These are phyloP conservation scores for Clistopyga incitator DNA, from an alignment of 2,888 invertebrate genomes.

Conservation along the genomic window DNA sequence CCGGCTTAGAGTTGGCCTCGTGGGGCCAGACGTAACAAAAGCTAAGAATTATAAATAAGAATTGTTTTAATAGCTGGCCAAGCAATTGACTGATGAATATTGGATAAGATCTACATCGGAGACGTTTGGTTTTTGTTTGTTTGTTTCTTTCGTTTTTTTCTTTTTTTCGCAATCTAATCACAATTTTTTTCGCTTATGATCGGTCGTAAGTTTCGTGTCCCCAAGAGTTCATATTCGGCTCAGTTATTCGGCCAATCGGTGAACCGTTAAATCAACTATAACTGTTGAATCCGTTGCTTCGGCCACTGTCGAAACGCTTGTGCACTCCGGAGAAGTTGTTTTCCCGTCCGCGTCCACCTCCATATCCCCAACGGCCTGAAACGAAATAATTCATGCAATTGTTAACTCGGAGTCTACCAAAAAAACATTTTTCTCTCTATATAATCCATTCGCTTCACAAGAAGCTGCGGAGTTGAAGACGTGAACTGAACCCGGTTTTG, in stretches of 20 bases:
- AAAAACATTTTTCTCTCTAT: too few species aligned
- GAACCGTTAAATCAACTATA: constrained; percentile 74
- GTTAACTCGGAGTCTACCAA: background rate
- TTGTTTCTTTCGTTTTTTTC: constrained; percentile 13
- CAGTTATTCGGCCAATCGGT: constrained; percentile 64
- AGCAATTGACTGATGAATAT: constrained; percentile 62
- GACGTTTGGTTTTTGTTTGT: constrained; percentile 15
- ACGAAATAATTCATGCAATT: constrained; percentile 49
- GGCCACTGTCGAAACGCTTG: constrained; percentile 78
- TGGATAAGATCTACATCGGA: constrained; percentile 49
- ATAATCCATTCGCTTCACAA: too few species aligned
- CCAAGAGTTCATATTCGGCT: constrained; percentile 65
- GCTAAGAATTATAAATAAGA: constrained; percentile 67
- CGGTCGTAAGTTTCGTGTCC: constrained; percentile 45
- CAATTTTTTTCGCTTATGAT: constrained; percentile 42
- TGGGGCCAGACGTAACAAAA: constrained; percentile 63
- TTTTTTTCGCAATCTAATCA: constrained; percentile 43
- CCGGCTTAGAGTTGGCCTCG: constrained; percentile 61
- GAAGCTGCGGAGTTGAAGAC: too few species aligned
- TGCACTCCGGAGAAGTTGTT: constrained; percentile 77
- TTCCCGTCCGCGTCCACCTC: constrained; percentile 77
- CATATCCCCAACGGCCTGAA: constrained; percentile 80
- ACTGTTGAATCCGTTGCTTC: constrained; percentile 75
- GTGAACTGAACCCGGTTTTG: too few species aligned
- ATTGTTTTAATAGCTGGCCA: constrained; percentile 65